Evolutionary conservation across 35 echinoderm and acorn worm species (phyloP), one percentile per base, ranked within the genome.

Genomic region (Patiria miniata): DNA sequence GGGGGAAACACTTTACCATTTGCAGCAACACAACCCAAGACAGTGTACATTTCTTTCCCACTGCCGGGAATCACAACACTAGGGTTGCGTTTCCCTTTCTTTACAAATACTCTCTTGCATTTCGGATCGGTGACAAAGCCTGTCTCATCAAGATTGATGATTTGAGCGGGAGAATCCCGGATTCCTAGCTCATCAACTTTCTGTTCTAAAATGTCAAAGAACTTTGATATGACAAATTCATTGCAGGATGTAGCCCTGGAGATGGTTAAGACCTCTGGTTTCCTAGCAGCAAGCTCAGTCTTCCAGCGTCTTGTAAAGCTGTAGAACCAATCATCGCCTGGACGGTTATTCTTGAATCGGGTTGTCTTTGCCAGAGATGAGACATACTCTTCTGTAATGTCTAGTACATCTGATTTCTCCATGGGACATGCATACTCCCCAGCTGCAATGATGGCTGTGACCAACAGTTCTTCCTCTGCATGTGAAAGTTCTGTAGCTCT

Each of bases 61-160:
- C 82, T 61, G 52, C 82, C 53, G 38, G 82, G 82, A 84, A 84
- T 58, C 23, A 84, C 82, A 84, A 84, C 82, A 61, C 52, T 84
- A 30, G 51, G 39, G 8, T 79, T 38, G 77, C 77, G 39, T 79
- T 38, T 79, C 77, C 77, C 56, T 78, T 78, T 78, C 42, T 82
- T 82, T 82, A 82, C 80, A 82, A 82, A 82, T 82, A 82, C 80
- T 82, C 80, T 82, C 80, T 82, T 82, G 80, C 80, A 82, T 82
- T 82, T 82, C 16, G 80, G 80, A 82, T 82, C 80, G 40, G 80
- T 82, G 29, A 82, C 80, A 82, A 82, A 82, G 36, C 47, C 80
- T 52, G 80, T 82, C 51, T 82, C 80, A 51, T 82, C 80, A 15
- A 58, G 1, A 58, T 58, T 58, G 55, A 58, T 58, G 55, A 58